Conservation (phyloP, 2,888 invertebrate genomes). For the Luperina nickerlii region DNA sequence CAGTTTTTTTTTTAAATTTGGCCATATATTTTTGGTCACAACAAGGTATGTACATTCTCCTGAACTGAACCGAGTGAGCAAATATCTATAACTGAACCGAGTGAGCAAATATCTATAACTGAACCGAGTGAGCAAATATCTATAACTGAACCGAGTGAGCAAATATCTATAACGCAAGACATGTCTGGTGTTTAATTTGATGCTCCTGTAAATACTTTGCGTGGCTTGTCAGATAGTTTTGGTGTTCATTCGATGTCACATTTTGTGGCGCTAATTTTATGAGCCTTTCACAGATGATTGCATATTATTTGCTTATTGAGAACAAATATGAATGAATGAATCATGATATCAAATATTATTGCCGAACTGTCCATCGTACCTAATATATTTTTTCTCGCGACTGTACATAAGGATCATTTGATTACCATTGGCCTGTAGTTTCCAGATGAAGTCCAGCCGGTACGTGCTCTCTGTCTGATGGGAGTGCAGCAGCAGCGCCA, state of each 20-base stretch:
- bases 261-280: not conserved
- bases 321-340: not conserved
- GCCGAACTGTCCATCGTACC: not conserved
- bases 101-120: not conserved
- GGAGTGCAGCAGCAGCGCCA: constrained; percentile 96
- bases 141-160: not conserved
- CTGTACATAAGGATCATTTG: not conserved
- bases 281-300: not conserved
- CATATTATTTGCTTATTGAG: not conserved
- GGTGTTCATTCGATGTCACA: not conserved
- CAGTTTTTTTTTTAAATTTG: not conserved
- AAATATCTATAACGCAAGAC: not conserved
- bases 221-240: not conserved
- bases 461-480: constrained; percentile 98
- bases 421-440: constrained; percentile 97
- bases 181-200: not conserved
- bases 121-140: too few species aligned
- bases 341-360: not conserved
- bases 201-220: not conserved
- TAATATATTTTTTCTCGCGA: not conserved
- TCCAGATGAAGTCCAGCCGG: constrained; percentile 98
- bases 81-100: not conserved
- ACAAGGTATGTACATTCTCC: not conserved
- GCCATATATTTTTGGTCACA: not conserved
- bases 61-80: not conserved